These are phyloP conservation scores for Poecilia picta DNA, from an alignment of 2,797 vertebrate species.

Conservation along the genomic window DNA sequence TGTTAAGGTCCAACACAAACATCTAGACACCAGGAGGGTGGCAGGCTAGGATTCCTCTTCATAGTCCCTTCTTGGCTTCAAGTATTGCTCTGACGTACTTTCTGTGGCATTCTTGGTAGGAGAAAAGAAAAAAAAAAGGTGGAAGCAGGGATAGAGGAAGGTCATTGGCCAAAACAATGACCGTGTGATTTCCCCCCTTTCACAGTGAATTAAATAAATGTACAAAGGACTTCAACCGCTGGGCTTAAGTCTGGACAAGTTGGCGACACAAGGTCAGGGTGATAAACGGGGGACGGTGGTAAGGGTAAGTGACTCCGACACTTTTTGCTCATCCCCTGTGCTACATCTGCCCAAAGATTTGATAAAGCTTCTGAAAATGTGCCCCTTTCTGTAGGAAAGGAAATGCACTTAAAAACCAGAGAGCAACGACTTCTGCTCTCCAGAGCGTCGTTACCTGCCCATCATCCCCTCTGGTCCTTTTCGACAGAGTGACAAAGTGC, in stretches of 20 bases:
- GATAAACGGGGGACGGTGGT: not conserved
- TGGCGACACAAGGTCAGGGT: slow-evolving; percentile 16
- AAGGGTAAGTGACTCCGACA: slow-evolving; percentile 4
- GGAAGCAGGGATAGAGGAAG: slow-evolving; percentile 24
- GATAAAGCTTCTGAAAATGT: slow-evolving; percentile 22
- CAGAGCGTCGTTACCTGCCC: slow-evolving; percentile 18
- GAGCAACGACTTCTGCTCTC: slow-evolving; percentile 22
- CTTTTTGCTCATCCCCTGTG: slow-evolving; percentile 24
- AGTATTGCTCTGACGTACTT: slow-evolving; percentile 69
- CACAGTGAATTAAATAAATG: slow-evolving; percentile 75
- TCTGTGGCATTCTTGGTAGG: slow-evolving; percentile 60
- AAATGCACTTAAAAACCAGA: slow-evolving; percentile 32
- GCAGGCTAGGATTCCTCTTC: slow-evolving; percentile 31
- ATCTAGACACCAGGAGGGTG: slow-evolving; percentile 30
- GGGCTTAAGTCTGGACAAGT: slow-evolving; percentile 33
- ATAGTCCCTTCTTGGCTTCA: slow-evolving; percentile 25
- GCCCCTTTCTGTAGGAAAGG: slow-evolving; percentile 22
- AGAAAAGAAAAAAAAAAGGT: not conserved
- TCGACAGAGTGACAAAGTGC: slow-evolving; percentile 38
- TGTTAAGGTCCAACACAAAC: slow-evolving; percentile 16
- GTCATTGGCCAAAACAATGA: slow-evolving; percentile 39
- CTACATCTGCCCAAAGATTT: slow-evolving; percentile 50
- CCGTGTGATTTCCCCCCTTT: slow-evolving; percentile 56
- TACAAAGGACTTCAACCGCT: slow-evolving; percentile 41
- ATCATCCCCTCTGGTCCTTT: not conserved